phyloP scores from a whole-genome alignment of 2,113 vertebrate genomes.

The Anarhynchus alexandrinus region DNA sequence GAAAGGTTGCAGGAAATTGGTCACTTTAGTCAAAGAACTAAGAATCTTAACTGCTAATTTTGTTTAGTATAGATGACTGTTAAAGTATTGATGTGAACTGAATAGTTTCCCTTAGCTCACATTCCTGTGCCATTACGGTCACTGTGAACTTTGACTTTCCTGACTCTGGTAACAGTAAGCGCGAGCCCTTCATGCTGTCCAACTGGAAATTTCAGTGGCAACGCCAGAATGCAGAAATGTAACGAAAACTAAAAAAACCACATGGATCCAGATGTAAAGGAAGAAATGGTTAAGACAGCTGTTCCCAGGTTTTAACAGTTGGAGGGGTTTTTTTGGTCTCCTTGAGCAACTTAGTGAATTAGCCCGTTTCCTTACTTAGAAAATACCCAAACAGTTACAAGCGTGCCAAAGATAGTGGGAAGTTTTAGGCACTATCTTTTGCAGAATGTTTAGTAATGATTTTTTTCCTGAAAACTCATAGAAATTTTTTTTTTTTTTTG shows the following conservation, averaged over 20 bases:
- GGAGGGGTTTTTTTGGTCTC: not conserved
- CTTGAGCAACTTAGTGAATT: not conserved
- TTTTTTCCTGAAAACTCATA: not conserved
- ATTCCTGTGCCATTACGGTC: not conserved
- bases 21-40: not conserved
- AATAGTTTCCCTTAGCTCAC: not conserved
- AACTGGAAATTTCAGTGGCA: not conserved
- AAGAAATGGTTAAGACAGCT: not conserved
- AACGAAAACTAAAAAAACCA: not conserved
- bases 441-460: not conserved
- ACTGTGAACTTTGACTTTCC: not conserved
- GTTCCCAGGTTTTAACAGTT: not conserved
- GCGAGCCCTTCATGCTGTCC: not conserved
- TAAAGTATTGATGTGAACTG: not conserved
- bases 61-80: not conserved
- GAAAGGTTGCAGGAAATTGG: slow-evolving; percentile 45
- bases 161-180: not conserved
- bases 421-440: not conserved
- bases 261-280: not conserved
- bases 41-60: not conserved
- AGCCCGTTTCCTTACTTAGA: not conserved
- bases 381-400: not conserved
- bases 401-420: not conserved
- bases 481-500: not conserved
- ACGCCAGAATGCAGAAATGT: not conserved